Conservation (phyloP, 2,888 invertebrate species). For the Augochlorella aurata region DNA sequence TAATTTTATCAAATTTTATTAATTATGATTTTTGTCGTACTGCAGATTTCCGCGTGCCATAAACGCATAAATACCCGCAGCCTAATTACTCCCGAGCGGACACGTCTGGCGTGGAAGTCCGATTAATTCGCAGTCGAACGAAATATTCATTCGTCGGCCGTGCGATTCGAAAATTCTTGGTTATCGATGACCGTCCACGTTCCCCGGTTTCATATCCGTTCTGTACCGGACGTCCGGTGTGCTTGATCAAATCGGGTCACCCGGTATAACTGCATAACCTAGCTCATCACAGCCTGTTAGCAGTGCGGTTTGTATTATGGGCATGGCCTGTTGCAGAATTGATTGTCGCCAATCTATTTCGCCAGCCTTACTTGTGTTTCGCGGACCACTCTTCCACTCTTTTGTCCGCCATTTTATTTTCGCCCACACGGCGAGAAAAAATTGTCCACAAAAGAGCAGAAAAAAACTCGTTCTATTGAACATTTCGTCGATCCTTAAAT, state of each 20-base stretch:
- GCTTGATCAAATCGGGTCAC: slow-evolving; percentile 47
- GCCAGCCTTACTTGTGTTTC: slow-evolving; percentile 18
- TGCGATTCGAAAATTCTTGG: slow-evolving; percentile 23
- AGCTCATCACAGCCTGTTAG: slow-evolving; percentile 55
- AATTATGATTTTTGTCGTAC: too few relatives aligned
- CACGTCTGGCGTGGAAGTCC: background rate
- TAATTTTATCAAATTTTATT: too few relatives aligned
- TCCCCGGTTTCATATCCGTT: slow-evolving; percentile 31
- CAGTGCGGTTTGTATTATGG: slow-evolving; percentile 43
- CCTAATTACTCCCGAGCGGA: background rate
- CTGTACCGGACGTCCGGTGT: slow-evolving; percentile 12
- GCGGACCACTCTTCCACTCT: background rate
- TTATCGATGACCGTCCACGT: slow-evolving; percentile 19
- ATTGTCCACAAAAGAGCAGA: background rate
- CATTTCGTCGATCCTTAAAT: background rate
- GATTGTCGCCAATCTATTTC: slow-evolving; percentile 44
- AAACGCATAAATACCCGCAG: too few relatives aligned
- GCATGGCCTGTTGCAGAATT: slow-evolving; percentile 41
- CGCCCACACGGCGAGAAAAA: too few relatives aligned
- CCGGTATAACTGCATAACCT: slow-evolving; percentile 40
- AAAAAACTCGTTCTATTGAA: background rate
- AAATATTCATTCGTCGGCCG: background rate
- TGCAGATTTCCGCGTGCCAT: too few relatives aligned
- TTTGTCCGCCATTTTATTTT: background rate
- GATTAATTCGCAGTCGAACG: background rate